These are phyloP conservation scores for Lordiphosa collinella DNA, from an alignment of 1,140 invertebrate species.

Conservation along the genomic window DNA sequence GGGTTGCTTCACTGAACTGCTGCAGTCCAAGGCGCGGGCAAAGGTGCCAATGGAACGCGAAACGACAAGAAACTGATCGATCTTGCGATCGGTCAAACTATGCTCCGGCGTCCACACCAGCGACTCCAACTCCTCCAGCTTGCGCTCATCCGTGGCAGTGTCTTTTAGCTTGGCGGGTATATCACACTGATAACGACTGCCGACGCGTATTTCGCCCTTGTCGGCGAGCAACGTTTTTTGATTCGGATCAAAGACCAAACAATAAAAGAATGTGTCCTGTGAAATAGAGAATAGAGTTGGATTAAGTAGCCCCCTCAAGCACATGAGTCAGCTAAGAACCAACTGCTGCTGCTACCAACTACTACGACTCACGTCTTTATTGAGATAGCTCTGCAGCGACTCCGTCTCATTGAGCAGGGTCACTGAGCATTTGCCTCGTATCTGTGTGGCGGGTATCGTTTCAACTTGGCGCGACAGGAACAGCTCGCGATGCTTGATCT, in stretches of 20 bases:
- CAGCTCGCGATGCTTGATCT: constrained; percentile 98
- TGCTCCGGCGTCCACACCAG: constrained; percentile 96
- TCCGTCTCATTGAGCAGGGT: constrained; percentile 99
- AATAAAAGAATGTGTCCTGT: constrained; percentile 99
- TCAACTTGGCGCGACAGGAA: constrained; percentile 99
- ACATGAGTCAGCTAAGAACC: not conserved
- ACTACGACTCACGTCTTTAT: constrained; percentile 91
- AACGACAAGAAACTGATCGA: constrained; percentile 99
- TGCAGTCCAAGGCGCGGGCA: constrained; percentile 98
- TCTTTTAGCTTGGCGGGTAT: constrained; percentile 87
- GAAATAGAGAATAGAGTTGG: not conserved
- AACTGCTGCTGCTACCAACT: constrained; percentile 22
- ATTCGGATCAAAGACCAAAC: constrained; percentile 98
- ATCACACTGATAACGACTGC: constrained; percentile 97
- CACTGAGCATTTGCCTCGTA: constrained; percentile 99
- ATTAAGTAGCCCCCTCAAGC: not conserved
- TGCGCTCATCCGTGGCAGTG: constrained; percentile 88
- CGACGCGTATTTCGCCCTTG: constrained; percentile 95
- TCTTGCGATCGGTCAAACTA: constrained; percentile 94
- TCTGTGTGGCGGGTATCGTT: constrained; percentile 98
- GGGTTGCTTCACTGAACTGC: constrained; percentile 98
- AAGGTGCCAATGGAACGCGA: constrained; percentile 99
- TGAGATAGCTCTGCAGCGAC: constrained; percentile 95
- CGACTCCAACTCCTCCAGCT: constrained; percentile 91
- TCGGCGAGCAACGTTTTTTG: constrained; percentile 99